Conservation (phyloP, 2,113 vertebrate genomes). For the Austrofundulus limnaeus region DNA sequence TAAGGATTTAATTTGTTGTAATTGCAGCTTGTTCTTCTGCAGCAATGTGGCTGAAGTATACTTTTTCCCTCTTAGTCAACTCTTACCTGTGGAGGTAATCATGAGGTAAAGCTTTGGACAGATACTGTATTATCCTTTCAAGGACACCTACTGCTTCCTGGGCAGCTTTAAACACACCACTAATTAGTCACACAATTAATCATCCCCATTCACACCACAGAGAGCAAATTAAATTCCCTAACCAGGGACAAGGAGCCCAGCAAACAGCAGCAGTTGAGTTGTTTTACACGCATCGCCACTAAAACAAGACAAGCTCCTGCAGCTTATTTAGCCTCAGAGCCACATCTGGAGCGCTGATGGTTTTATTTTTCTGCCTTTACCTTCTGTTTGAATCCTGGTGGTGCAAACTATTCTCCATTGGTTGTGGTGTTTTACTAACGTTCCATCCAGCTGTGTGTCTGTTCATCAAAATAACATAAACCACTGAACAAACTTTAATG, state of each 20-base stretch:
- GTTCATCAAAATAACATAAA: too few relatives aligned
- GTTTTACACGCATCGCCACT: slow-evolving; percentile 6
- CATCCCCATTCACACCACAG: neutral
- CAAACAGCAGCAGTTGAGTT: slow-evolving; percentile 15
- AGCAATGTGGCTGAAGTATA: too few relatives aligned
- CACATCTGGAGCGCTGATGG: slow-evolving; percentile 6
- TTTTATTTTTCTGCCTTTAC: neutral
- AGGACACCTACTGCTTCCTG: neutral
- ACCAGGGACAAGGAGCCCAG: neutral
- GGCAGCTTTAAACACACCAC: slow-evolving; percentile 17
- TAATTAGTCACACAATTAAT: slow-evolving; percentile 29
- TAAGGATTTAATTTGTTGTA: neutral
- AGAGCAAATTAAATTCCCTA: slow-evolving; percentile 8
- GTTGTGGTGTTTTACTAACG: too few relatives aligned
- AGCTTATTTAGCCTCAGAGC: slow-evolving; percentile 25
- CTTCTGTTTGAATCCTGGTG: neutral
- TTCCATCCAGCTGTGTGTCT: too few relatives aligned
- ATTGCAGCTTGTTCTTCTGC: too few relatives aligned
- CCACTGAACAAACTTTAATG: too few relatives aligned
- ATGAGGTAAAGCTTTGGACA: slow-evolving; percentile 6
- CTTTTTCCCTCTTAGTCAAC: neutral
- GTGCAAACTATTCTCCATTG: slow-evolving; percentile 8
- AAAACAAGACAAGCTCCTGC: slow-evolving; percentile 6
- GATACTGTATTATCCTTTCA: slow-evolving; percentile 2
- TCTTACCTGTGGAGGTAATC: neutral